These are phyloP conservation scores for Pluvianellus socialis DNA, from an alignment of 2,113 vertebrate species.

Conservation along the genomic window DNA sequence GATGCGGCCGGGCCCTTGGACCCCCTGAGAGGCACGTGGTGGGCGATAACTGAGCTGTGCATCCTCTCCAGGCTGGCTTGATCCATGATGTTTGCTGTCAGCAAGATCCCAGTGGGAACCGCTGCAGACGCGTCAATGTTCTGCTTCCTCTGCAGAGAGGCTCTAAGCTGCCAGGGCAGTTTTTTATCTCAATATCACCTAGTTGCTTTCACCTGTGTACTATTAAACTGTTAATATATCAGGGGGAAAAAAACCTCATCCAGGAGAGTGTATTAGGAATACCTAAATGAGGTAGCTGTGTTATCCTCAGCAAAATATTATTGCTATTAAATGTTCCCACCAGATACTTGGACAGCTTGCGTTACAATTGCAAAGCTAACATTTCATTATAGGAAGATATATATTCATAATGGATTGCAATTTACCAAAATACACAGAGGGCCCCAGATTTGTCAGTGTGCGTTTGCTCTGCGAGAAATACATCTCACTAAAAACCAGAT, in stretches of 20 bases:
- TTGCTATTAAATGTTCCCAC: slow-evolving; percentile 57
- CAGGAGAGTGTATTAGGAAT: not conserved
- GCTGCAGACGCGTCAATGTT: not conserved
- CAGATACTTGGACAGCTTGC: slow-evolving; percentile 45
- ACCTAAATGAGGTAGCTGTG: slow-evolving; percentile 23
- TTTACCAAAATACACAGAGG: slow-evolving; percentile 66
- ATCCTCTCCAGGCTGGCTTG: not conserved
- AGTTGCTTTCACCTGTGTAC: slow-evolving; percentile 3
- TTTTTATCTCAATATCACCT: slow-evolving; percentile 28
- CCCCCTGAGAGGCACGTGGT: not conserved
- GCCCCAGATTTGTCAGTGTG: slow-evolving; percentile 47
- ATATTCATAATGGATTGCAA: slow-evolving; percentile 62
- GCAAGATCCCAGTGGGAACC: not conserved
- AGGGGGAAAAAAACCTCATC: not conserved
- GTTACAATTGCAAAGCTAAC: slow-evolving; percentile 33
- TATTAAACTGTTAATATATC: slow-evolving; percentile 29
- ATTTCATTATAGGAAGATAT: slow-evolving; percentile 62
- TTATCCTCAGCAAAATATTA: slow-evolving; percentile 45
- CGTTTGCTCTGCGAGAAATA: slow-evolving; percentile 61
- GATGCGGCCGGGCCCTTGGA: not conserved
- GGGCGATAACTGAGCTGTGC: slow-evolving; percentile 12
- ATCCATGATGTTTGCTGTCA: slow-evolving; percentile 32
- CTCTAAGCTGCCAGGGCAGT: slow-evolving; percentile 7
- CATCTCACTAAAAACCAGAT: slow-evolving; percentile 55
- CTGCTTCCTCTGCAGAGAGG: slow-evolving; percentile 17